Conservation (phyloP, 2,113 vertebrate genomes). For the Psittacula cyanocephala region DNA sequence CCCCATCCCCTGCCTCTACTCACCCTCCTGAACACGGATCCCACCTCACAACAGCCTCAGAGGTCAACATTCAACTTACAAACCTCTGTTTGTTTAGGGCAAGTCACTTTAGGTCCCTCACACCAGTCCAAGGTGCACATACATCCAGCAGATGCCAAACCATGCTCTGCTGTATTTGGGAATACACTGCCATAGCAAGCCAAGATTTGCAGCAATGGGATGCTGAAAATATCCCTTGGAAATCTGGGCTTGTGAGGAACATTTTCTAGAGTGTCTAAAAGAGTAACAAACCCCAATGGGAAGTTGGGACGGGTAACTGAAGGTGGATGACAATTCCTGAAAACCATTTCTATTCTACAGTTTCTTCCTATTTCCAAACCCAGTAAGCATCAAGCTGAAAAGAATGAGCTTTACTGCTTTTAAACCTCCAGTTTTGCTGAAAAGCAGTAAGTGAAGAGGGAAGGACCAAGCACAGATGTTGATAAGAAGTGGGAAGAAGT, state of each 20-base stretch:
- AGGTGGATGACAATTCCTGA: background rate
- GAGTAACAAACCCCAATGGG: background rate
- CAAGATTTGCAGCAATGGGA: background rate
- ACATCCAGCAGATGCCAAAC: background rate
- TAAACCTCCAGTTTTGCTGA: background rate
- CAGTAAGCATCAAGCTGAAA: background rate
- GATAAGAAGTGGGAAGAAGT: background rate
- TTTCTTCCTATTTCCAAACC: background rate
- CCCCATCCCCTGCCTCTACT: background rate
- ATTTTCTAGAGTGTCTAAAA: background rate
- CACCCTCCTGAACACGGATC: background rate
- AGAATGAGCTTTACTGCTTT: background rate
- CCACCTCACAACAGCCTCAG: background rate
- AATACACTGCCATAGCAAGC: background rate
- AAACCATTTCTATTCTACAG: background rate
- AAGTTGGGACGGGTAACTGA: background rate
- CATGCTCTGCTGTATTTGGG: fast-evolving
- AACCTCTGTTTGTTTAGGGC: background rate
- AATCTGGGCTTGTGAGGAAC: background rate
- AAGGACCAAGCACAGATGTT: background rate
- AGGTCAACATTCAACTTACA: background rate
- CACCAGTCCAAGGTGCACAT: fast-evolving
- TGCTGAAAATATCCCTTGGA: background rate
- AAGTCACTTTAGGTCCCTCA: background rate
- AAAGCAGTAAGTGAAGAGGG: background rate